Evolutionary conservation across 2,888 invertebrate genomes (phyloP).

Genomic region (Acleris emargana): DNA sequence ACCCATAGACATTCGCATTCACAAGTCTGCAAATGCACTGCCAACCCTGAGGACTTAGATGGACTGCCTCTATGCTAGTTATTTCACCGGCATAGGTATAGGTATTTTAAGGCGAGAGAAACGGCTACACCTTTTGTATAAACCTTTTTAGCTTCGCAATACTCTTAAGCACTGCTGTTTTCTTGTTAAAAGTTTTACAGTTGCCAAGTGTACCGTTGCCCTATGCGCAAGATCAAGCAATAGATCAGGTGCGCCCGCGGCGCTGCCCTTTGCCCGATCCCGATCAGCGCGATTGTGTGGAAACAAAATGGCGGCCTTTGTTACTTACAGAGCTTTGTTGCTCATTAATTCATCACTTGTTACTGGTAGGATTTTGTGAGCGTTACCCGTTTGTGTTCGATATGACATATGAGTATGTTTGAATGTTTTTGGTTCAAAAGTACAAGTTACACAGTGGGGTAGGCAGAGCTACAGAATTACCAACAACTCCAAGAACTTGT

Average conservation of each 20-base stretch:
- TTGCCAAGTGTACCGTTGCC: neutral
- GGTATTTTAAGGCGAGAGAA: no score
- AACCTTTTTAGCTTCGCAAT: no score
- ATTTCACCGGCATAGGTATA: no score
- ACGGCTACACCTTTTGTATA: no score
- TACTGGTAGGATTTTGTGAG: neutral
- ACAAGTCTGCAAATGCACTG: no score
- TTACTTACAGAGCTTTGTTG: neutral
- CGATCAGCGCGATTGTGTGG: constrained; percentile 24
- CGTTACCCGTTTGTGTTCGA: neutral
- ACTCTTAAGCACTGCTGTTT: neutral
- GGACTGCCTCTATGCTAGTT: no score
- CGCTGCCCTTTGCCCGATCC: constrained; percentile 29
- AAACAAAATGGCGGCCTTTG: constrained; percentile 19
- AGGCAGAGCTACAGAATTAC: no score
- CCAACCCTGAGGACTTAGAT: no score
- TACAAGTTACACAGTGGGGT: no score
- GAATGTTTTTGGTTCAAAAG: neutral
- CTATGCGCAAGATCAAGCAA: constrained; percentile 19
- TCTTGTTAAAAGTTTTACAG: neutral
- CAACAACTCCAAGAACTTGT: no score
- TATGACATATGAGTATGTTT: neutral
- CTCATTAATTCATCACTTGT: constrained; percentile 16
- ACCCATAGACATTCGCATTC: no score
- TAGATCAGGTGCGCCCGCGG: constrained; percentile 23